Conservation (phyloP, 2,888 invertebrate genomes). For the Leptogaster cylindrica region DNA sequence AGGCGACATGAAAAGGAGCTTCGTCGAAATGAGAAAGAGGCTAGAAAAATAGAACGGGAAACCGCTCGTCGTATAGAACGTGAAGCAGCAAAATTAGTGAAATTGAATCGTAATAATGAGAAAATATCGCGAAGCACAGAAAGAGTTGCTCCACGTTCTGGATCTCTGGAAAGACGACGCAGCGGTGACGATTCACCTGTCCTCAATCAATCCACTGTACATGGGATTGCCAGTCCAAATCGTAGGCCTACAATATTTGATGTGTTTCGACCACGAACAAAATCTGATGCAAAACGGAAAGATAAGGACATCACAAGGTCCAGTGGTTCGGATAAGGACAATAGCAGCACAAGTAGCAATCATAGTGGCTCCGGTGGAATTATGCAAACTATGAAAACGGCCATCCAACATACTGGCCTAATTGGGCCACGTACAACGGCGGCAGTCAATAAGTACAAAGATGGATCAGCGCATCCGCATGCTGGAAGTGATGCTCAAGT, state of each 20-base stretch:
- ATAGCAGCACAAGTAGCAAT: slow-evolving; percentile 57
- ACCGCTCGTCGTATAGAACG: slow-evolving; percentile 59
- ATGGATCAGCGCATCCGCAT: slow-evolving; percentile 76
- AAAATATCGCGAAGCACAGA: slow-evolving; percentile 62
- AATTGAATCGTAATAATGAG: slow-evolving; percentile 59
- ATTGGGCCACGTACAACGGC: slow-evolving; percentile 51
- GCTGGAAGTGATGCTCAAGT: slow-evolving; percentile 67
- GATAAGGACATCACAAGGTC: slow-evolving; percentile 50
- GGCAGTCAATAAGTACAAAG: slow-evolving; percentile 66
- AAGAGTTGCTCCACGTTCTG: slow-evolving; percentile 59
- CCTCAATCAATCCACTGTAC: slow-evolving; percentile 61
- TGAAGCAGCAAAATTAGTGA: slow-evolving; percentile 61
- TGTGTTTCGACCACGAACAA: slow-evolving; percentile 78
- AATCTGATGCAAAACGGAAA: slow-evolving; percentile 71
- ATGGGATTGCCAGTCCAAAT: slow-evolving; percentile 70
- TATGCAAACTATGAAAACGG: slow-evolving; percentile 85
- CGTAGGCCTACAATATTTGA: slow-evolving; percentile 79
- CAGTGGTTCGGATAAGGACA: slow-evolving; percentile 52
- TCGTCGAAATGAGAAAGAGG: slow-evolving; percentile 59
- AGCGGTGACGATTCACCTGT: slow-evolving; percentile 62
- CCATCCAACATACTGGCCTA: slow-evolving; percentile 68
- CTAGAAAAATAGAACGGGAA: slow-evolving; percentile 60
- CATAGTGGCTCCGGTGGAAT: slow-evolving; percentile 63
- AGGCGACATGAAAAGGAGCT: slow-evolving; percentile 61
- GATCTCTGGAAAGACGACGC: slow-evolving; percentile 59